phyloP scores from a whole-genome alignment of 2,113 vertebrate genomes.

The Hydropotes inermis region DNA sequence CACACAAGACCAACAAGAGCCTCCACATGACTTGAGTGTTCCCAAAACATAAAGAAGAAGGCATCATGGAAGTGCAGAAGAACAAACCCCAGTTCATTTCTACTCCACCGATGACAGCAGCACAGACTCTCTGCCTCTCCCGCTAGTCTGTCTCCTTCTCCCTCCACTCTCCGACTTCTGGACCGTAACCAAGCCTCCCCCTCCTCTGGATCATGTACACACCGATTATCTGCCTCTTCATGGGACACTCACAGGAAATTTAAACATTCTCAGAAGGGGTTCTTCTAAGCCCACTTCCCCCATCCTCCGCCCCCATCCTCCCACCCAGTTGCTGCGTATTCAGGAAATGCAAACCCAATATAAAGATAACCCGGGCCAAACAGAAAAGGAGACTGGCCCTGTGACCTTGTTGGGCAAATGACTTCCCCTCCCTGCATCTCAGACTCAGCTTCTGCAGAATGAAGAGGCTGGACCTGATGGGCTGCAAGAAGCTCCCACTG shows the following conservation, averaged over 20 bases:
- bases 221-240: conserved; percentile 23
- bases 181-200: neutral
- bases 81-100: neutral
- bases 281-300: conserved; percentile 65
- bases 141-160: neutral
- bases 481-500: neutral
- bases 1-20: neutral
- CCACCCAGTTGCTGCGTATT: neutral
- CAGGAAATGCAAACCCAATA: conserved; percentile 70
- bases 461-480: neutral
- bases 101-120: neutral
- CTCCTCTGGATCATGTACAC: neutral
- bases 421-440: conserved; percentile 40
- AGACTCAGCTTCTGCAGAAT: neutral
- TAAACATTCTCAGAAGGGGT: conserved; percentile 44
- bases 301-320: neutral
- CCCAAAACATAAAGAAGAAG: neutral
- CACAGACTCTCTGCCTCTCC: neutral
- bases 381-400: conserved; percentile 38
- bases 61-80: neutral
- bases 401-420: conserved; percentile 33
- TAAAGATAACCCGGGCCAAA: conserved; percentile 50
- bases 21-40: neutral
- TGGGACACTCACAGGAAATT: conserved; percentile 57
- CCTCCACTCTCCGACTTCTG: neutral